A percentile compares a stretch with the other conserved stretches of the same genome.
Conservation (phyloP, 2,113 vertebrate species). For the Lophius piscatorius region DNA sequence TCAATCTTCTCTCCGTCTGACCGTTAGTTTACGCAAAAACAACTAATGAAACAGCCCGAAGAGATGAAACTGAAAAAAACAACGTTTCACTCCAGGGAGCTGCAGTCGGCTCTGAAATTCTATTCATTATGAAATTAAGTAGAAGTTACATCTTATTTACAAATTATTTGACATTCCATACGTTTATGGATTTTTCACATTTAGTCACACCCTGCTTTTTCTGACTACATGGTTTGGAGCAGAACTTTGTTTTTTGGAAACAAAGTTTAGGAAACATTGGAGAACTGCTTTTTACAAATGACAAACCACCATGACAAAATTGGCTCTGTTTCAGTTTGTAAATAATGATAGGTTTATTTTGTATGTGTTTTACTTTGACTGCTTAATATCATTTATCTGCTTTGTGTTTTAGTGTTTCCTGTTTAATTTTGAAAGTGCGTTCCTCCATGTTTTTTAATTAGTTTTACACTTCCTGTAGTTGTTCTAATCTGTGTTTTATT, state of each 20-base stretch:
- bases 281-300: too few species aligned
- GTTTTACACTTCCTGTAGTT: too few species aligned
- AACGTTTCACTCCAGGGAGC: slow-evolving; percentile 64
- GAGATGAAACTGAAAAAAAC: slow-evolving; percentile 67
- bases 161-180: slow-evolving; percentile 55
- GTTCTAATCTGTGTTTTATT: too few species aligned
- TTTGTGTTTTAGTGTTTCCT: too few species aligned
- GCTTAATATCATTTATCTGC: too few species aligned
- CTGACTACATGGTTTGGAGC: too few species aligned
- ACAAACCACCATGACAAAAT: too few species aligned
- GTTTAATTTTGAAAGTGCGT: too few species aligned
- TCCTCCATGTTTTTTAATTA: too few species aligned
- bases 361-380: too few species aligned
- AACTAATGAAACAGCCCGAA: slow-evolving; percentile 65
- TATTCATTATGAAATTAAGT: slow-evolving; percentile 43
- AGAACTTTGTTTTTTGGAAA: neutral
- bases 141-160: slow-evolving; percentile 51
- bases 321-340: too few species aligned
- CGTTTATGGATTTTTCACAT: slow-evolving; percentile 48
- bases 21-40: slow-evolving; percentile 60
- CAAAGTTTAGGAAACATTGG: slow-evolving; percentile 1
- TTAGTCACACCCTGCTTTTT: slow-evolving; percentile 4
- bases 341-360: too few species aligned
- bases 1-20: slow-evolving; percentile 64
- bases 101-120: slow-evolving; percentile 62